Conservation (phyloP, 2,113 vertebrate genomes). For the Myotis davidii region DNA sequence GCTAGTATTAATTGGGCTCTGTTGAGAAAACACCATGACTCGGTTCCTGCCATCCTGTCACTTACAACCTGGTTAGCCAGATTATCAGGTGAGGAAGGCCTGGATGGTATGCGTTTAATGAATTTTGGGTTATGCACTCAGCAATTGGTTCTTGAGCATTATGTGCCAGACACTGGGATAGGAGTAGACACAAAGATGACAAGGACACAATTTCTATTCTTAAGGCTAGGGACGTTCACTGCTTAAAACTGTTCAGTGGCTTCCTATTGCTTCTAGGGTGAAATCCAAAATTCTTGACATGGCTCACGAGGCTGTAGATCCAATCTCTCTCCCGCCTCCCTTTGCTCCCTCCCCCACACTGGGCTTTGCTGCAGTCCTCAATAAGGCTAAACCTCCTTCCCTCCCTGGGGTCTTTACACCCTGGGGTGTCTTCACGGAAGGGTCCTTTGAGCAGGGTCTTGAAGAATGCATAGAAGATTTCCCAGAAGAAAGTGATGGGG, state of each 20-base stretch:
- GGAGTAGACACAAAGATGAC: not conserved
- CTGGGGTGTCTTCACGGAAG: not conserved
- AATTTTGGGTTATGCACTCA: not conserved
- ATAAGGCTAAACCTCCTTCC: not conserved
- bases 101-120: not conserved
- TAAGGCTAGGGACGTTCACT: not conserved
- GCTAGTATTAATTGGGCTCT: not conserved
- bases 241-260: not conserved
- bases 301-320: not conserved
- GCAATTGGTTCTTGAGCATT: not conserved
- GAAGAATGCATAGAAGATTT: constrained; percentile 24
- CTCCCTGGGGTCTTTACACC: not conserved
- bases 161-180: not conserved
- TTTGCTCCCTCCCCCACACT: not conserved
- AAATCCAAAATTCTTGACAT: not conserved
- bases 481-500: not conserved
- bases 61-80: not conserved
- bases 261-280: not conserved
- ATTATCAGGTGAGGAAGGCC: not conserved
- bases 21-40: not conserved
- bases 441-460: not conserved
- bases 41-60: not conserved
- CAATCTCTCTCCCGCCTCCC: not conserved
- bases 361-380: not conserved
- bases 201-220: not conserved